Percentiles rank a stretch among this genome's conserved stretches.
phyloP scores from a whole-genome alignment of 2,888 invertebrate species.

The Agrochola macilenta region DNA sequence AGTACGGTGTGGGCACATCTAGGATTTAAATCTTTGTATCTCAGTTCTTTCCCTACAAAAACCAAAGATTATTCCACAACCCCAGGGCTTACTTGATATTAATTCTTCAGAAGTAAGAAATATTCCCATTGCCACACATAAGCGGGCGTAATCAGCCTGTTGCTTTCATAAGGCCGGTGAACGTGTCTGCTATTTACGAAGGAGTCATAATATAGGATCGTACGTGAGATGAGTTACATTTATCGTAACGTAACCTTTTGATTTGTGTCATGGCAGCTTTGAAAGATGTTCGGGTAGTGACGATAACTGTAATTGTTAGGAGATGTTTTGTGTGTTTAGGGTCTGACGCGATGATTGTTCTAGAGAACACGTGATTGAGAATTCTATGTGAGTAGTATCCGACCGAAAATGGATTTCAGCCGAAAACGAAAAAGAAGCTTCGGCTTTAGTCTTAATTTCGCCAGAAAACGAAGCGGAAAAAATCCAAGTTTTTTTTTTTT shows the following conservation, averaged over 20 bases:
- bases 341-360: neutral
- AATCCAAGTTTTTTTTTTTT: too few relatives aligned
- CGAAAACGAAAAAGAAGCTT: too few relatives aligned
- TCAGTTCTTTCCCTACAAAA: neutral
- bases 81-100: slow-evolving; percentile 12
- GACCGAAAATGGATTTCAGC: too few relatives aligned
- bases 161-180: slow-evolving; percentile 27
- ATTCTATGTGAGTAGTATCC: too few relatives aligned
- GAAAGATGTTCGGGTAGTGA: neutral
- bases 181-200: slow-evolving; percentile 45
- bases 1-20: too few relatives aligned
- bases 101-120: slow-evolving; percentile 23
- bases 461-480: too few relatives aligned
- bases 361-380: neutral
- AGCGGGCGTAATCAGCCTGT: slow-evolving; percentile 48
- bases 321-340: neutral
- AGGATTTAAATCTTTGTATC: too few relatives aligned
- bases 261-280: slow-evolving; percentile 10
- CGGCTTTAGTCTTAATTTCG: too few relatives aligned
- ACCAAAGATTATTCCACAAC: neutral
- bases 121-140: slow-evolving; percentile 30
- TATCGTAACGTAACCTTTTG: slow-evolving; percentile 1
- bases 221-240: slow-evolving; percentile 42
- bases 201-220: slow-evolving; percentile 14
- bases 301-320: neutral